These are phyloP conservation scores for Sebastes taczanowskii DNA, from an alignment of 2,797 vertebrate genomes.

Conservation along the genomic window DNA sequence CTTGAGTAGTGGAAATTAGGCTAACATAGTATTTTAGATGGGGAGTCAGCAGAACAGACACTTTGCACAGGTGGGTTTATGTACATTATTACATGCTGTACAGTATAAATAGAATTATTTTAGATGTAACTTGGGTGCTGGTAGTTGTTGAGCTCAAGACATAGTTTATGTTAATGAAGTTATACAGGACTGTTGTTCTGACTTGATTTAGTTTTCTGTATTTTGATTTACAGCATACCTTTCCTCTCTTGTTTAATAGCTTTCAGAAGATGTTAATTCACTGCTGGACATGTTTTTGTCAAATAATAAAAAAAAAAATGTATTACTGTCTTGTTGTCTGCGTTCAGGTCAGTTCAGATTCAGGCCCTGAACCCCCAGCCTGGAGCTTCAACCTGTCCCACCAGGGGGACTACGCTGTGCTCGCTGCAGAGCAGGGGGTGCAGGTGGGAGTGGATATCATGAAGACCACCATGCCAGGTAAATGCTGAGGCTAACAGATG, in stretches of 20 bases:
- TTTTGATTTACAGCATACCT: neutral
- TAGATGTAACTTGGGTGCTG: neutral
- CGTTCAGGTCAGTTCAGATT: constrained; percentile 45
- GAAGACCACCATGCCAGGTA: constrained; percentile 94
- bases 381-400: constrained; percentile 97
- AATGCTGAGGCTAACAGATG: neutral
- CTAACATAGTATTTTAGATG: neutral
- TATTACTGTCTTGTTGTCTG: neutral
- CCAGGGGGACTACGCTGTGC: constrained; percentile 94
- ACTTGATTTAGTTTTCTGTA: neutral
- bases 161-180: neutral
- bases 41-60: neutral
- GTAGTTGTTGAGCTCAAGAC: neutral
- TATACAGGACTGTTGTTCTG: neutral
- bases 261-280: neutral
- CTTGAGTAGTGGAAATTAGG: neutral
- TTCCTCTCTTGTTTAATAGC: neutral
- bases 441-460: constrained; percentile 95
- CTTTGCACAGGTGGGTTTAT: neutral
- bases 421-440: constrained; percentile 88
- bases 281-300: neutral
- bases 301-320: neutral
- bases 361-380: constrained; percentile 14
- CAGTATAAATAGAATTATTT: neutral
- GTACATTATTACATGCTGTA: neutral